A percentile compares a stretch with the other conserved stretches of the same genome.
Evolutionary conservation across 2,888 invertebrate species (phyloP).

Genomic region (Buathra laborator): DNA sequence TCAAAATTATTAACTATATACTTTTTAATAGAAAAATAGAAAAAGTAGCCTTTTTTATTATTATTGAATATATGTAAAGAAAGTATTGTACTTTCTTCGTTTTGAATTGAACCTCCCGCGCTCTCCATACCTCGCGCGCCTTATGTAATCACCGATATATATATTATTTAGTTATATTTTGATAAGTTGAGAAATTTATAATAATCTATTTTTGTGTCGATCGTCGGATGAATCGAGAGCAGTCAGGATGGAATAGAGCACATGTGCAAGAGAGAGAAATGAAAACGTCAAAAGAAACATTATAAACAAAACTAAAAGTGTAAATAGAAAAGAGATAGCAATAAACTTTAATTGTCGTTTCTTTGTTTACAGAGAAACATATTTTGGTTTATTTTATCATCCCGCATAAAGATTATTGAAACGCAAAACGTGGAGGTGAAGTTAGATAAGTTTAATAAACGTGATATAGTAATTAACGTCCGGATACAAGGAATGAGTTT

Average conservation of each 20-base stretch:
- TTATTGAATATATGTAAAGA: conserved; percentile 23
- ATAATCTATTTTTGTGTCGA: too few species aligned
- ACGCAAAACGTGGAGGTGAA: neutral
- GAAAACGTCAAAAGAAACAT: too few species aligned
- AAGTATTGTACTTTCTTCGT: neutral
- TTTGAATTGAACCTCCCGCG: neutral
- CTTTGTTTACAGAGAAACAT: conserved; percentile 45
- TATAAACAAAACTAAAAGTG: too few species aligned
- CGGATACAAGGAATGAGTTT: too few species aligned
- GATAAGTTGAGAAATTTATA: too few species aligned
- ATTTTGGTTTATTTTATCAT: conserved; percentile 33
- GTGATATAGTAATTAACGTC: too few species aligned
- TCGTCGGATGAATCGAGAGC: neutral
- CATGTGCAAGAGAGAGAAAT: neutral
- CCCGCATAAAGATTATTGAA: too few species aligned
- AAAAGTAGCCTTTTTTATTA: too few species aligned
- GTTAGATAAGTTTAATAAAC: neutral
- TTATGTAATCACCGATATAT: neutral
- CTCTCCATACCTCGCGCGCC: neutral
- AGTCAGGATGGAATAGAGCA: neutral
- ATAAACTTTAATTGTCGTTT: conserved; percentile 14
- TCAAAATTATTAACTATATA: too few species aligned
- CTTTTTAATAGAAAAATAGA: too few species aligned
- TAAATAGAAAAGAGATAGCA: too few species aligned
- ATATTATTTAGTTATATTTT: too few species aligned